Base-by-base conservation (phyloP, 2,888 invertebrate species). In the Tuta absoluta region DNA sequence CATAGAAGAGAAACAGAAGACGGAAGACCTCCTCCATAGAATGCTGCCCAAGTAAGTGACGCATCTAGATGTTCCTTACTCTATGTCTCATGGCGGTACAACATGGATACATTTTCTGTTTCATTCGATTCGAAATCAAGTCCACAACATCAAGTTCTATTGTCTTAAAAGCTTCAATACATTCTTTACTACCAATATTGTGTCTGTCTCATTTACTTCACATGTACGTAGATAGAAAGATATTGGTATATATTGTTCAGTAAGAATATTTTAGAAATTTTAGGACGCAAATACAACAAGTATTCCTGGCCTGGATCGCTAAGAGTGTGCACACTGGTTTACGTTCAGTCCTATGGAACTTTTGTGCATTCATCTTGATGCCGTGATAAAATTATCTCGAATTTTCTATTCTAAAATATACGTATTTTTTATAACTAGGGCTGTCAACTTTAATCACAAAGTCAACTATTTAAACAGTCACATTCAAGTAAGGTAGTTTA, bases 1-100 rank as follows among this genome's bases (percentile, higher is more conserved):
- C 77, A 95, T 95, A 79, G 98, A 98, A 88, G 98, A 98, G 85
- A 98, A 98, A 84, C 95, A 96, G 86, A 97, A 98, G 92, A 98
- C 98, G 19, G 91, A 98, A 92, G 97, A 97, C 89, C 93, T 98
- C 71, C 93, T 98, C 70, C 97, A 98, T 88, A 93, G 98, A 86
- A 98, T 98, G 98, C 93, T 98, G 87, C 98, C 98, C 73, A 95
- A 96, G 95, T 97, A 91, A 91, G 93, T 91, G 65, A 48, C 28
- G 33, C 17, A 17, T 61, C 23, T 8, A 8, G 19, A 60, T 11
- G 24, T 56, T 28, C 28, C 8, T 56, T 17, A n/a, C 24, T 56
- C 56, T 14, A 23, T 60, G 41, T 60, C 28, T 28, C 5, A 23
- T 45, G 68, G 67, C 63, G 63, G 68, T 70, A 69, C 73, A 72